Percentiles rank a stretch among this genome's conserved stretches.
These are phyloP conservation scores for Spialia ferax DNA, from an alignment of 2,888 invertebrate species.

Conservation along the genomic window DNA sequence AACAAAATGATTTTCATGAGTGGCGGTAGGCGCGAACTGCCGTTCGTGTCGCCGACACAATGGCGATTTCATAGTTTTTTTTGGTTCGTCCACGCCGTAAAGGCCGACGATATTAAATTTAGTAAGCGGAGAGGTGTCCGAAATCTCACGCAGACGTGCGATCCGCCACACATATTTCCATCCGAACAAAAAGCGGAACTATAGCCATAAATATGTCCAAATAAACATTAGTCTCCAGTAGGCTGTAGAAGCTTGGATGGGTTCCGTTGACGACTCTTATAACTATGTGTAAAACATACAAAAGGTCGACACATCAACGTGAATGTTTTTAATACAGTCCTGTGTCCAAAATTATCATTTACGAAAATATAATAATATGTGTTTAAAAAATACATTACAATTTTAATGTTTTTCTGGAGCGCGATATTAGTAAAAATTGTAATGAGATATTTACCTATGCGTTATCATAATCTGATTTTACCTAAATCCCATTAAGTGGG, in stretches of 20 bases:
- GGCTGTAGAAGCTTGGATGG: conserved; percentile 70
- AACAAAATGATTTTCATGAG: conserved; percentile 87
- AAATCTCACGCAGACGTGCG: conserved; percentile 87
- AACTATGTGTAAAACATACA: conserved; percentile 32
- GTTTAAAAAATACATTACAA: not conserved
- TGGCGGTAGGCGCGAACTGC: conserved; percentile 85
- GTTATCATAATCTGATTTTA: not conserved
- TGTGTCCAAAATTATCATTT: not conserved
- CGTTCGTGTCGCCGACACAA: conserved; percentile 84
- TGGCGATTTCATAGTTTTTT: conserved; percentile 83
- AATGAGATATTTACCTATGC: not conserved
- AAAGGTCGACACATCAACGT: conserved; percentile 6
- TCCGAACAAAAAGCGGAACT: conserved; percentile 86
- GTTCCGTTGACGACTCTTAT: conserved; percentile 59
- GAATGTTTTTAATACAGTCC: not conserved
- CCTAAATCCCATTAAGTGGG: not conserved
- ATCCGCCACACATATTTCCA: conserved; percentile 88
- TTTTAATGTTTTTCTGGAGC: not conserved
- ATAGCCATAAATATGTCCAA: conserved; percentile 87
- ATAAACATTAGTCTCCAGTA: conserved; percentile 83
- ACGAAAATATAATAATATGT: not conserved
- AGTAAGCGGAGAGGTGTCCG: conserved; percentile 86
- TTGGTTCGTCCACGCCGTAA: conserved; percentile 76
- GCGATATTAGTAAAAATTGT: not conserved
- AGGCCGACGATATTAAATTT: conserved; percentile 86